Percentiles rank a stretch among this genome's conserved stretches.
phyloP scores from a whole-genome alignment of 2,888 invertebrate genomes.

The Cataglyphis livida region DNA sequence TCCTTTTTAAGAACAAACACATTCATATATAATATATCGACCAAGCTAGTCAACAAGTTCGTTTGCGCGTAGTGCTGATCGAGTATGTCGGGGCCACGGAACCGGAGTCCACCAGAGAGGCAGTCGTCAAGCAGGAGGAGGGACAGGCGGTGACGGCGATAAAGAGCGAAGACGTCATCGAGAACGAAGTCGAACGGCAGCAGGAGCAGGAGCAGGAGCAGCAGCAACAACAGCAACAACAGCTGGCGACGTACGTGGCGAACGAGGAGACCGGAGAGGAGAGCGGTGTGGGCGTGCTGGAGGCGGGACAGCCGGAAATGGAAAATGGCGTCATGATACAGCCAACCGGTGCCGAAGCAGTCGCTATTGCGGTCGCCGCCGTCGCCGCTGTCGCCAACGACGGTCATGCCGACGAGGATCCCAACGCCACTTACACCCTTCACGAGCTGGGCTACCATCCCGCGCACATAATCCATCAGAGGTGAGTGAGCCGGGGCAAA shows the following conservation, averaged over 20 bases:
- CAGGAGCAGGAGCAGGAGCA: slow-evolving; percentile 60
- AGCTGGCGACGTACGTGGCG: slow-evolving; percentile 72
- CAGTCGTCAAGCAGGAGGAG: slow-evolving; percentile 63
- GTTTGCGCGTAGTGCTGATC: slow-evolving; percentile 60
- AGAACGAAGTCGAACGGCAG: slow-evolving; percentile 52
- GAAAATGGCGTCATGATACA: slow-evolving; percentile 84
- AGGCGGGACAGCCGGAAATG: slow-evolving; percentile 84
- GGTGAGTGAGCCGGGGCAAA: slow-evolving; percentile 68
- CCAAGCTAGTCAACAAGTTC: neutral
- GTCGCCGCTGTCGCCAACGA: slow-evolving; percentile 68
- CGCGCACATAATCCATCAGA: slow-evolving; percentile 74
- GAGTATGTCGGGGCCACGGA: slow-evolving; percentile 66
- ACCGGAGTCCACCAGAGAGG: slow-evolving; percentile 32
- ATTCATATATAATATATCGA: neutral
- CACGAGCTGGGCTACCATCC: slow-evolving; percentile 75
- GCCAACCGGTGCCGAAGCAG: slow-evolving; percentile 71
- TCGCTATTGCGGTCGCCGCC: slow-evolving; percentile 68
- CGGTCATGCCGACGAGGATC: slow-evolving; percentile 70
- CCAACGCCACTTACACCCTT: slow-evolving; percentile 74
- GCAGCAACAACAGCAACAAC: slow-evolving; percentile 71
- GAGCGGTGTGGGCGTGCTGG: slow-evolving; percentile 82
- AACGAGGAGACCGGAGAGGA: slow-evolving; percentile 80
- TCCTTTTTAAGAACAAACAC: neutral
- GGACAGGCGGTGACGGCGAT: slow-evolving; percentile 50
- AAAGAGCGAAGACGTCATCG: slow-evolving; percentile 60